phyloP scores from a whole-genome alignment of 2,113 vertebrate genomes.

The Gymnobelideus leadbeateri region DNA sequence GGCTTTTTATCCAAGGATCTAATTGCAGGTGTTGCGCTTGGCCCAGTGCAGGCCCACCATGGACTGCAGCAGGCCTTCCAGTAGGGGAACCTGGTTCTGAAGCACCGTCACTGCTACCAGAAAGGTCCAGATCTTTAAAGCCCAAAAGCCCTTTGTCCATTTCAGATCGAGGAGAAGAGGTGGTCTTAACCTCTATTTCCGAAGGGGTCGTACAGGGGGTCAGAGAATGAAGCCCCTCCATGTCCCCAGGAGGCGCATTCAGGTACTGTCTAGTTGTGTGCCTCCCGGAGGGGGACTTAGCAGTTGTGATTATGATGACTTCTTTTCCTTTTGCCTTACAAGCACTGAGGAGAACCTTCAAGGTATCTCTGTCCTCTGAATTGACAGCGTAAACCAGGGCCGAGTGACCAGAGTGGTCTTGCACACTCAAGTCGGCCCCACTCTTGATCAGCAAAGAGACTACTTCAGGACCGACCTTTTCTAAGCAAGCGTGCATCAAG shows the following conservation, averaged over 20 bases:
- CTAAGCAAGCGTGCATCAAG: constrained; percentile 93
- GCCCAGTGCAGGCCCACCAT: constrained; percentile 77
- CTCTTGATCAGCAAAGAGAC: constrained; percentile 88
- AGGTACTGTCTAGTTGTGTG: constrained; percentile 92
- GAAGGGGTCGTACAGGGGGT: constrained; percentile 83
- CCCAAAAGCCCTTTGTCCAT: constrained; percentile 79
- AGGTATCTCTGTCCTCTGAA: constrained; percentile 88
- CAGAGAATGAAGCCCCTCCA: constrained; percentile 78
- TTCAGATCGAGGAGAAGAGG: constrained; percentile 75
- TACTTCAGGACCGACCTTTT: constrained; percentile 89
- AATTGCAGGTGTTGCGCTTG: constrained; percentile 84
- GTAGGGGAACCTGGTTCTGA: constrained; percentile 82
- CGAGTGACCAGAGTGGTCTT: constrained; percentile 90
- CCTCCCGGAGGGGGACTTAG: constrained; percentile 87
- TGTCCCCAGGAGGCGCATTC: constrained; percentile 88
- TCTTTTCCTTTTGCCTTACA: constrained; percentile 93
- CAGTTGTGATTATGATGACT: constrained; percentile 94
- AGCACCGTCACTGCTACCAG: constrained; percentile 41
- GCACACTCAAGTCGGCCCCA: constrained; percentile 91
- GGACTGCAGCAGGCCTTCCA: constrained; percentile 75
- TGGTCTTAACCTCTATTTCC: constrained; percentile 84
- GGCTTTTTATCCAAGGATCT: constrained; percentile 87
- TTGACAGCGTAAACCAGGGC: constrained; percentile 93
- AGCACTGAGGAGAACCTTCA: constrained; percentile 90
- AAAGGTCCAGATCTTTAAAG: constrained; percentile 81